Conservation (phyloP, 92 coral and sea anemone species). For the Parazoanthus darwini region DNA sequence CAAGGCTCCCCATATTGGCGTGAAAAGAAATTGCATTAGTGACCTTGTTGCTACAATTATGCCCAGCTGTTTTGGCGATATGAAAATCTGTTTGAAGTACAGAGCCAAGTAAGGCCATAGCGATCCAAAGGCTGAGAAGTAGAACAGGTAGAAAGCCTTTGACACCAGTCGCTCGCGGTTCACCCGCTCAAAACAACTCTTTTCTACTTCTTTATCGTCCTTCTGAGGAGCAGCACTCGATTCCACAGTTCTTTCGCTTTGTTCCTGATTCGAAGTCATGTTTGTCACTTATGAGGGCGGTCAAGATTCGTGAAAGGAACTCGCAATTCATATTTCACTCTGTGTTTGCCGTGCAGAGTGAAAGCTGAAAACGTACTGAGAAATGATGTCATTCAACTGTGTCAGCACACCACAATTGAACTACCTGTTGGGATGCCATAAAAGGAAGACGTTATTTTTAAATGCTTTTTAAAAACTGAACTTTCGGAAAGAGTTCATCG, state of each 20-base stretch:
- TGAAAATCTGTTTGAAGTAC: constrained; percentile 92
- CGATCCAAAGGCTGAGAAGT: constrained; percentile 95
- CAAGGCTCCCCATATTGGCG: constrained; percentile 93
- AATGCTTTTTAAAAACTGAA: neutral
- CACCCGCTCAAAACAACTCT: constrained; percentile 66
- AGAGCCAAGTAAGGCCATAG: constrained; percentile 94
- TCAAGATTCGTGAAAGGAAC: neutral
- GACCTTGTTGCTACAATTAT: constrained; percentile 93
- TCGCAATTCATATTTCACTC: constrained; percentile 15
- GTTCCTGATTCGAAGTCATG: constrained; percentile 13
- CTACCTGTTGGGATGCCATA: constrained; percentile 1
- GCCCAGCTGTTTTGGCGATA: constrained; percentile 97
- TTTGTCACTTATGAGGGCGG: neutral
- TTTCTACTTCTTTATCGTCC: neutral
- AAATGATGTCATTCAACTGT: constrained; percentile 47
- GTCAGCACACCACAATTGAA: constrained; percentile 28
- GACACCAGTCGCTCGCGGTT: constrained; percentile 95
- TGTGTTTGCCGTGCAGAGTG: constrained; percentile 10
- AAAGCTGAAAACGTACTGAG: neutral
- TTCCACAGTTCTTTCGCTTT: neutral
- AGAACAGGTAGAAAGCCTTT: constrained; percentile 93
- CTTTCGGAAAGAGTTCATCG: neutral
- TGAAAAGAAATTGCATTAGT: constrained; percentile 85
- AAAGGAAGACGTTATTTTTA: constrained; percentile 10
- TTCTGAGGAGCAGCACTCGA: neutral